phyloP scores from a whole-genome alignment of 2,113 vertebrate species.

The Speoplatyrhinus poulsoni region DNA sequence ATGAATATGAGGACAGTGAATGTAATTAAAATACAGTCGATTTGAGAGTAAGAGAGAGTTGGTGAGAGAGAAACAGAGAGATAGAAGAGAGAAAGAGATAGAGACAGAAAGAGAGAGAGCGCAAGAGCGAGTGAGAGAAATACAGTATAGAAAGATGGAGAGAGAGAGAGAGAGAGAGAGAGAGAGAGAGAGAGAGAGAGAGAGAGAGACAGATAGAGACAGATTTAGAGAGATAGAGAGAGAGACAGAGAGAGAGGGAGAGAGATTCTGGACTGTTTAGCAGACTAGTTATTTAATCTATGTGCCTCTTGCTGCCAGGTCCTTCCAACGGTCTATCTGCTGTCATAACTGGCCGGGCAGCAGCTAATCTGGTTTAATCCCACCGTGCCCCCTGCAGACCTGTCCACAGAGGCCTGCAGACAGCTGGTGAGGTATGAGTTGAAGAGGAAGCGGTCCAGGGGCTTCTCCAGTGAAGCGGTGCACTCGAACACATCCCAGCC shows the following conservation, averaged over 20 bases:
- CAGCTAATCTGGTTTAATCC: constrained; percentile 36
- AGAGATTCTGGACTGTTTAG: neutral
- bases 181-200: neutral
- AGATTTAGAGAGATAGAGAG: no score
- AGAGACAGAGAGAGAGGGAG: neutral
- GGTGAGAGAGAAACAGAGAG: neutral
- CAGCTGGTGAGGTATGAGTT: constrained; percentile 99
- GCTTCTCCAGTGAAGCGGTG: constrained; percentile 91
- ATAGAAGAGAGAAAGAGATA: neutral
- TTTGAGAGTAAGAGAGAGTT: neutral
- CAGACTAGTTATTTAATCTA: constrained; percentile 7
- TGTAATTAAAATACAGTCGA: neutral
- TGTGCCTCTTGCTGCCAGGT: neutral
- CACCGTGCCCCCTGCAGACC: constrained; percentile 77
- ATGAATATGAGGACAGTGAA: neutral
- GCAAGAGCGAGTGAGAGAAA: neutral
- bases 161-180: neutral
- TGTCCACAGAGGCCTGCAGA: constrained; percentile 92
- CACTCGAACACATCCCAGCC: constrained; percentile 98
- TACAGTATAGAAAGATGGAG: neutral
- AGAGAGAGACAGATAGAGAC: no score
- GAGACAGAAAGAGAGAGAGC: neutral
- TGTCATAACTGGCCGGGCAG: neutral
- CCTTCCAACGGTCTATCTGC: neutral
- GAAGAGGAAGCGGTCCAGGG: constrained; percentile 96